Evolutionary conservation across 2,888 invertebrate genomes (phyloP).

Genomic region (Patella pellucida): DNA sequence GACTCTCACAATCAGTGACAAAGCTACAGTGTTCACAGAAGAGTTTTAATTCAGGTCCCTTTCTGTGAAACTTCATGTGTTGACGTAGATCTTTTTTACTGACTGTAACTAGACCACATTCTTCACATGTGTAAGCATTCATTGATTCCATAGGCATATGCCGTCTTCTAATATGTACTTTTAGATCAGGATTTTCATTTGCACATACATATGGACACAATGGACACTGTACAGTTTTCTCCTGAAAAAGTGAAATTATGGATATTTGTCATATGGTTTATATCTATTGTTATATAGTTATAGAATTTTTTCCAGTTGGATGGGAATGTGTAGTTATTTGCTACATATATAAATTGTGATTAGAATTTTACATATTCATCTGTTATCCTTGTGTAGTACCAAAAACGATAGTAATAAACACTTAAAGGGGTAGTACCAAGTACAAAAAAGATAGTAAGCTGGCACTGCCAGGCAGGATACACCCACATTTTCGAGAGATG

Average conservation of each 20-base stretch:
- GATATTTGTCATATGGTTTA: too few species aligned
- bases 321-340: too few species aligned
- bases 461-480: too few species aligned
- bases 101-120: slow-evolving; percentile 58
- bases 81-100: slow-evolving; percentile 64
- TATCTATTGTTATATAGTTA: too few species aligned
- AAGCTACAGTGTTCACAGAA: slow-evolving; percentile 68
- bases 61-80: slow-evolving; percentile 67
- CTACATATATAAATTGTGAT: too few species aligned
- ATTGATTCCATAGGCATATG: slow-evolving; percentile 48
- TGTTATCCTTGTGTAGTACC: background rate
- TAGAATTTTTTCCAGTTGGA: too few species aligned
- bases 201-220: slow-evolving; percentile 67
- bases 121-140: slow-evolving; percentile 53
- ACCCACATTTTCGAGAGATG: too few species aligned
- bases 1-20: slow-evolving; percentile 68
- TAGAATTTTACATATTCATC: too few species aligned
- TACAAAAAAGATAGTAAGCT: too few species aligned
- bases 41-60: slow-evolving; percentile 66
- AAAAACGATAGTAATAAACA: background rate
- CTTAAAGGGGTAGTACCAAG: background rate
- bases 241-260: slow-evolving; percentile 44
- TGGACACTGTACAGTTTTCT: slow-evolving; percentile 64
- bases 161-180: slow-evolving; percentile 62
- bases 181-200: slow-evolving; percentile 65